Evolutionary conservation across 2,888 invertebrate species (phyloP), one percentile per base, ranked within the genome.

Genomic region (Ctena decussata): DNA sequence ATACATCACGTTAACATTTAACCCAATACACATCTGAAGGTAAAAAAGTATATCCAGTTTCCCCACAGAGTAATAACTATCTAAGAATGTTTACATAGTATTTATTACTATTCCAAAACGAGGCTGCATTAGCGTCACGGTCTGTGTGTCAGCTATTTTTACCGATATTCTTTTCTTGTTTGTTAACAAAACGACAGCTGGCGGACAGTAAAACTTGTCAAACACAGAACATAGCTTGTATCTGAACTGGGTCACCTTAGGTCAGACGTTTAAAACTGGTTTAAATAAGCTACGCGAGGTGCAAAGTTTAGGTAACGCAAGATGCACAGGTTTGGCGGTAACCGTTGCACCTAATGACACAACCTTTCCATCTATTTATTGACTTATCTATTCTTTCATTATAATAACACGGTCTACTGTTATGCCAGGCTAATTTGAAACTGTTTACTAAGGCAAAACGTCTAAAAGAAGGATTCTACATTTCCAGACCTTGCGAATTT

Each of bases 21-120:
- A 65, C 65, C 35, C 21, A 65, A 65, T 65, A 65, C 53, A 53
- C 65, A 65, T 65, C 35, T 35, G 57, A 57, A 24, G 65, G n/a
- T n/a, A 15, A 53, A n/a, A n/a, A 11, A 65, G 35, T 65, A 65
- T 21, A 65, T 65, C 65, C 32, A 65, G 30, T 65, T 65, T n/a
- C 65, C 8, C 27, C 21, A n/a, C 8, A 18, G 3, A 65, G 32
- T 35, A 65, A 65, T 65, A 35, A 65, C 35, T 35, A 18, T 65
- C 11, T 57, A 27, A 57, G 27, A 2, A 65, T 65, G 65, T 60
- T 49, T 21, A 49, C 12, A 27, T 27, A 8, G 18, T 65, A 21
- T 65, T 35, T 65, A 65, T 65, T 65, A 32, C 65, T 32, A 65
- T 32, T 21, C 35, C 35, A 35, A 65, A 65, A 35, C 65, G 65